Percentiles rank a stretch among this genome's conserved stretches.
These are phyloP conservation scores for Pachypsylla venusta DNA, from an alignment of 1,140 invertebrate genomes.

Conservation along the genomic window DNA sequence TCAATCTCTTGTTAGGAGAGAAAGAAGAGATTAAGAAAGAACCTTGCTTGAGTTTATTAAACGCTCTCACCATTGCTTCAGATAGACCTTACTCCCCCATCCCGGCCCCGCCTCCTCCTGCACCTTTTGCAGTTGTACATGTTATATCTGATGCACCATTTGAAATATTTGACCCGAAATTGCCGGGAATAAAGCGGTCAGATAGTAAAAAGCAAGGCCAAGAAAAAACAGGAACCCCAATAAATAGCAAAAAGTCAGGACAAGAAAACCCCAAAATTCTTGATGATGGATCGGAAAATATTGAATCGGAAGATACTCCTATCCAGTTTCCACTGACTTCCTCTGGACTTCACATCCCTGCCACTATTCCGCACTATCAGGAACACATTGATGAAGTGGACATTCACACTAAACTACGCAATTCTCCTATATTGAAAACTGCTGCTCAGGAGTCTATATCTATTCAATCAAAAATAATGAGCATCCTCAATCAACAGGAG, in stretches of 20 bases:
- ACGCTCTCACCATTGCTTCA: conserved; percentile 48
- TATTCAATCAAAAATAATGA: conserved; percentile 12
- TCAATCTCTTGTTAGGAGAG: neutral
- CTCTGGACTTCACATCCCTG: conserved; percentile 23
- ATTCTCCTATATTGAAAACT: conserved; percentile 29
- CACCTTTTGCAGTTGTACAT: conserved; percentile 8
- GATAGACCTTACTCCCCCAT: conserved; percentile 39
- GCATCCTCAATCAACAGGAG: neutral
- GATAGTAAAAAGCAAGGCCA: neutral
- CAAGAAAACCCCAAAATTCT: neutral
- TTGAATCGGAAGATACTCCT: neutral
- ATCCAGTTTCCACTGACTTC: conserved; percentile 17
- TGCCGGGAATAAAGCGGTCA: neutral
- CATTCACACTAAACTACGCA: conserved; percentile 21
- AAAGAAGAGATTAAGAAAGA: neutral
- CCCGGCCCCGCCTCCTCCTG: conserved; percentile 5
- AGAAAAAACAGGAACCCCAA: neutral
- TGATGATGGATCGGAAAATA: neutral
- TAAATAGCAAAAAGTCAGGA: no score
- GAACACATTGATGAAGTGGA: conserved; percentile 38
- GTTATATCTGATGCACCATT: neutral
- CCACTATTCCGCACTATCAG: conserved; percentile 39
- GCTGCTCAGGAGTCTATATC: conserved; percentile 22
- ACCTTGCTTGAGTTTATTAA: conserved; percentile 33
- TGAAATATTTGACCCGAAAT: neutral